Evolutionary conservation across 2,113 vertebrate genomes (phyloP), one percentile per base, ranked within the genome.

Genomic region (Ellobius talpinus): DNA sequence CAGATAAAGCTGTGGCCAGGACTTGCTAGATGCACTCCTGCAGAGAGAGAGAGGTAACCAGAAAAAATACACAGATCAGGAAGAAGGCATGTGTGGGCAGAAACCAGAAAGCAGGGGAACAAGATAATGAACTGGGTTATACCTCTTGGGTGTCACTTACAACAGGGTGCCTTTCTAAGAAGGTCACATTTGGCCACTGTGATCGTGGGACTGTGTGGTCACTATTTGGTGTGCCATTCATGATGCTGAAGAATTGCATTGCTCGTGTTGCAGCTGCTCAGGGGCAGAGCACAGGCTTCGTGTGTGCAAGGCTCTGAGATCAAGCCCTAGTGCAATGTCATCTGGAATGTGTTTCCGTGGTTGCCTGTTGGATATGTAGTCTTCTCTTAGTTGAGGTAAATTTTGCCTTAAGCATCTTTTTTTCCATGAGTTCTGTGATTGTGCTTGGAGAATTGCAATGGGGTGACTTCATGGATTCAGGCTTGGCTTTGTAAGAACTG

Each of bases 401-500:
- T 87, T 72, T 91, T 65, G 65, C 14, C n/a, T 47, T 10, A 81
- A 65, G 5, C 81, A 50, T 94, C 58, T 86, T 95, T 81, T 21
- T 68, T 90, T 50, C 50, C 7, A 12, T 72, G 23, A 26, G 7
- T 87, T 91, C 78, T 73, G 61, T 89, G 66, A 58, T 29, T 45
- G 4, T 76, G 50, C 45, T 23, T 21, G n/a, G n/a, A 24, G 87
- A 74, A 82, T 81, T 89, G 55, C 16, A 29, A 45, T 45, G 42
- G 4, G 95, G 36, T 89, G 29, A 81, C 76, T 94, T 86, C 52
- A 94, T 82, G 39, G 70, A 90, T 79, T 36, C 84, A 61, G 8
- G 42, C 84, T 92, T 91, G 89, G 12, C 36, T 85, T 29, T 72
- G 1, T 70, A 74, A 77, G 72, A 58, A 61, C 12, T 74, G 26